A percentile compares a stretch with the other conserved stretches of the same genome.
These are phyloP conservation scores for Eidolon dupreanum DNA, from an alignment of 2,797 vertebrate species.

Conservation along the genomic window DNA sequence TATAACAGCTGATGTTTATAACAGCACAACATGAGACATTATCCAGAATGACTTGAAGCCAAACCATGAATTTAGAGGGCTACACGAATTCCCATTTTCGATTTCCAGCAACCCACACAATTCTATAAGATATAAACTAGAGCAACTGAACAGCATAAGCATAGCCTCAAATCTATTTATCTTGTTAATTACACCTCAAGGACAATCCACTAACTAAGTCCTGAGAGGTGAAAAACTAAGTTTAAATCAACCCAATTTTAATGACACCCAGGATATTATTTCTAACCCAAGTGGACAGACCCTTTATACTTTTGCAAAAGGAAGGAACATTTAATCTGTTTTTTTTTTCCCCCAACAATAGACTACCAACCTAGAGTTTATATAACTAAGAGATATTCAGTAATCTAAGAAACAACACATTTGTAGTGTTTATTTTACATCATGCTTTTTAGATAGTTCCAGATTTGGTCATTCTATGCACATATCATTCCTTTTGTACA, in stretches of 20 bases:
- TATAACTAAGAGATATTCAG: not conserved
- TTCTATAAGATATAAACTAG: conserved; percentile 20
- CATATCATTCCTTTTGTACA: not conserved
- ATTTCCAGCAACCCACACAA: not conserved
- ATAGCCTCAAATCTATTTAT: not conserved
- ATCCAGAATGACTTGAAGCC: conserved; percentile 58
- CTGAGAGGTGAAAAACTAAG: not conserved
- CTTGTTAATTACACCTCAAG: not conserved
- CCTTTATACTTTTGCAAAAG: not conserved
- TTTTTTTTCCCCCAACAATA: not conserved
- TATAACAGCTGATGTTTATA: conserved; percentile 35
- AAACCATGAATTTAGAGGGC: conserved; percentile 8
- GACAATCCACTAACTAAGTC: not conserved
- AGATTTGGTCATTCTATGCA: not conserved
- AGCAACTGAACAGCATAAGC: not conserved
- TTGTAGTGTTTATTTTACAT: not conserved
- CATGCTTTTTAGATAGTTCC: not conserved
- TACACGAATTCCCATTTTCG: not conserved
- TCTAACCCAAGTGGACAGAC: not conserved
- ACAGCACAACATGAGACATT: not conserved
- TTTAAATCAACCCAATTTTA: not conserved
- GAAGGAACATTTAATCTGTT: not conserved
- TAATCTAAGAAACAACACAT: not conserved
- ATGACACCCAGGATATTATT: not conserved
- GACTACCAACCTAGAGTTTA: not conserved